Evolutionary conservation across 2,888 invertebrate species (phyloP).

Genomic region (Lycophotia porphyrea): DNA sequence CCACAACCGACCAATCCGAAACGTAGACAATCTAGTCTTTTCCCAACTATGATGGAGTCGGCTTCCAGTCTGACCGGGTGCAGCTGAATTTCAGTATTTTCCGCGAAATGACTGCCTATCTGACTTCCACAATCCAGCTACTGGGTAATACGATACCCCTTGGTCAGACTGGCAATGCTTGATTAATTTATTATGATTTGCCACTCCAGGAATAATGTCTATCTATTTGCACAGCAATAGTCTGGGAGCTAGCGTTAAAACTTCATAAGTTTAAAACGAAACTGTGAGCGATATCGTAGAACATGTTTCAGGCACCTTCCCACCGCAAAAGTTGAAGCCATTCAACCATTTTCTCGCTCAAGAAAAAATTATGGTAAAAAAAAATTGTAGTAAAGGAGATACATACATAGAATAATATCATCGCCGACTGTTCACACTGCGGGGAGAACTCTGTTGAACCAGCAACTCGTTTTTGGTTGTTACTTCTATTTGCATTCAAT

Average conservation of each 20-base stretch:
- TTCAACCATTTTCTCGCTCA: background rate
- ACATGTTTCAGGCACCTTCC: background rate
- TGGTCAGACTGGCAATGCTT: background rate
- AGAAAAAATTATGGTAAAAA: background rate
- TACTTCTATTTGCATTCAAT: background rate
- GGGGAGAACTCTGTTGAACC: too few relatives aligned
- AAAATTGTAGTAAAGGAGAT: background rate
- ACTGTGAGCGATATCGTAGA: background rate
- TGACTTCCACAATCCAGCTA: background rate
- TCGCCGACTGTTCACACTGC: background rate
- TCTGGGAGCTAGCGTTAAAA: conserved; percentile 8
- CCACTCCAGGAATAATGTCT: background rate
- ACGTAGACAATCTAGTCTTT: too few relatives aligned
- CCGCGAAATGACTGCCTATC: background rate
- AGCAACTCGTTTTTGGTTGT: background rate
- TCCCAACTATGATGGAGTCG: background rate
- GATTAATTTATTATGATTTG: conserved; percentile 10
- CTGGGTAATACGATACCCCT: background rate
- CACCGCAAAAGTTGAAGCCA: background rate
- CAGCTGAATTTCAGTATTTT: too few relatives aligned
- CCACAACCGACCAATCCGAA: background rate
- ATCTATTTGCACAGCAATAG: background rate
- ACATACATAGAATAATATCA: background rate
- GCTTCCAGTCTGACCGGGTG: too few relatives aligned
- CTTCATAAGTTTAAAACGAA: conserved; percentile 7